These are phyloP conservation scores for Folsomia candida DNA, from an alignment of 2,888 invertebrate species.

Conservation along the genomic window DNA sequence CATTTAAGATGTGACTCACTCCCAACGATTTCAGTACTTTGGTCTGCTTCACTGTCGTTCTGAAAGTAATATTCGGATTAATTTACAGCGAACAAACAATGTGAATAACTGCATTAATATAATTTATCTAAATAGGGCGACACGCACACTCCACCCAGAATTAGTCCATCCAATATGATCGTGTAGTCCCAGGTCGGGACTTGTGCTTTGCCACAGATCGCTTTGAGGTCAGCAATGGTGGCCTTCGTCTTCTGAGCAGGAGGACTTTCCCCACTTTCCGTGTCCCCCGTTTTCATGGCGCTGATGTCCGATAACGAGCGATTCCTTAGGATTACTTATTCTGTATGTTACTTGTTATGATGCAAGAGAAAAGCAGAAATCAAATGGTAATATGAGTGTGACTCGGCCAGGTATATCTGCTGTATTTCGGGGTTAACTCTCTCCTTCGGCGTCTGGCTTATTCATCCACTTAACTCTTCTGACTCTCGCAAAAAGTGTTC, in stretches of 20 bases:
- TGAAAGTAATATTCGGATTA: not conserved
- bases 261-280: not conserved
- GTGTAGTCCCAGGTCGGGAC: not conserved
- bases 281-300: not conserved
- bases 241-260: not conserved
- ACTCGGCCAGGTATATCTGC: too few species aligned
- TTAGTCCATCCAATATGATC: not conserved
- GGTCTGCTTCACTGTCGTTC: slow-evolving; percentile 10
- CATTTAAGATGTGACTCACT: slow-evolving; percentile 7
- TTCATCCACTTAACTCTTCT: too few species aligned
- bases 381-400: too few species aligned
- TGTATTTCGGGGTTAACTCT: too few species aligned
- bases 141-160: not conserved
- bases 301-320: too few species aligned
- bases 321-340: too few species aligned
- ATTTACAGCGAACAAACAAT: too few species aligned
- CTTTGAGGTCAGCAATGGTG: not conserved
- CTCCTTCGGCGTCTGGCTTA: too few species aligned
- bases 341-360: too few species aligned
- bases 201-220: not conserved
- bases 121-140: not conserved
- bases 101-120: too few species aligned
- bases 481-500: too few species aligned
- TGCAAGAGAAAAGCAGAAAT: too few species aligned
- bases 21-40: not conserved